These are phyloP conservation scores for Andinoacara biseriatus DNA, from an alignment of 2,113 vertebrate species.

Conservation along the genomic window DNA sequence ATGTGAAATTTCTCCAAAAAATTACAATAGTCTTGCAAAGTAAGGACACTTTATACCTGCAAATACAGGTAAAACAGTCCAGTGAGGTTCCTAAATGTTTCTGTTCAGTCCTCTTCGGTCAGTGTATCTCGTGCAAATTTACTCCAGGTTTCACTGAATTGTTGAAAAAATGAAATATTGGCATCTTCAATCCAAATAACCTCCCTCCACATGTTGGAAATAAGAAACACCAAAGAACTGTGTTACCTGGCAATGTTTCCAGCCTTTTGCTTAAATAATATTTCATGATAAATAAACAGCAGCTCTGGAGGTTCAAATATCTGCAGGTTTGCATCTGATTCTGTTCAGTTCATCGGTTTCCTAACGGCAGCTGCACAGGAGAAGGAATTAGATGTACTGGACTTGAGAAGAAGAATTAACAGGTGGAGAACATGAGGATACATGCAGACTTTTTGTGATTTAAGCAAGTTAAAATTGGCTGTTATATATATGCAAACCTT, in stretches of 20 bases:
- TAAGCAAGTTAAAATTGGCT: no score
- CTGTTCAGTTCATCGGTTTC: neutral
- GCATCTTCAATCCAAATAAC: rapidly evolving
- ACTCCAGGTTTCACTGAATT: neutral
- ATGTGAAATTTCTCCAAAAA: neutral
- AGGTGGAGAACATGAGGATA: neutral
- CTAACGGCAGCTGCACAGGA: neutral
- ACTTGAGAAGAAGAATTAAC: neutral
- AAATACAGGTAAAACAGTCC: neutral
- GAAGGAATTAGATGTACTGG: neutral
- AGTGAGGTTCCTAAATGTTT: neutral
- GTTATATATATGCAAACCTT: neutral
- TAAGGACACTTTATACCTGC: neutral
- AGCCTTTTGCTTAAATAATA: no score
- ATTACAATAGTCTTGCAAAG: neutral
- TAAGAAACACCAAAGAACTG: no score
- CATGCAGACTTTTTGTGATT: no score
- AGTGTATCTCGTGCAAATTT: rapidly evolving
- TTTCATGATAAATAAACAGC: neutral
- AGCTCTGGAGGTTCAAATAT: neutral
- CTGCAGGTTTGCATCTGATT: neutral
- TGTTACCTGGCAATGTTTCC: no score
- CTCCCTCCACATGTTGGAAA: neutral
- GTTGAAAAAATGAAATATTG: neutral
- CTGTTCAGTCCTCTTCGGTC: neutral